Conservation (phyloP, 2,113 vertebrate genomes). For the Chloropsis hardwickii region DNA sequence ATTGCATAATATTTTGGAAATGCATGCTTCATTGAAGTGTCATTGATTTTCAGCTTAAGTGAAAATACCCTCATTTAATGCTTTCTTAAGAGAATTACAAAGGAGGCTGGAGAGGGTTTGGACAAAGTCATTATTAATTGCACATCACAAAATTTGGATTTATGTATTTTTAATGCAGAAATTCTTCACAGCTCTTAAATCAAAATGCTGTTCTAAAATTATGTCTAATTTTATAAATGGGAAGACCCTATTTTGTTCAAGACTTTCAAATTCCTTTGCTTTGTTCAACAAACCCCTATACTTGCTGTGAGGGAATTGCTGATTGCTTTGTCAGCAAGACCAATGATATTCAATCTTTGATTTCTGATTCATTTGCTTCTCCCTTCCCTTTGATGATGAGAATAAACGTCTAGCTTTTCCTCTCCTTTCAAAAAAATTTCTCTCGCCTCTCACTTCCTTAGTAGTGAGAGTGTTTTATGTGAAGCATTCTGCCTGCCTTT, state of each 20-base stretch:
- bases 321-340: slow-evolving; percentile 66
- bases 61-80: slow-evolving; percentile 73
- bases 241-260: slow-evolving; percentile 43
- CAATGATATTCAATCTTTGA: slow-evolving; percentile 64
- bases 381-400: slow-evolving; percentile 58
- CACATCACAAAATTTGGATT: slow-evolving; percentile 70
- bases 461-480: slow-evolving; percentile 20
- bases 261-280: slow-evolving; percentile 54
- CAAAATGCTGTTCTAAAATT: slow-evolving; percentile 64
- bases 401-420: slow-evolving; percentile 31
- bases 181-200: slow-evolving; percentile 59
- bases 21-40: slow-evolving; percentile 70
- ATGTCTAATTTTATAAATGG: slow-evolving; percentile 57
- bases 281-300: slow-evolving; percentile 37
- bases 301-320: slow-evolving; percentile 39
- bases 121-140: slow-evolving; percentile 75
- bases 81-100: slow-evolving; percentile 73
- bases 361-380: slow-evolving; percentile 62
- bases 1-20: slow-evolving; percentile 68
- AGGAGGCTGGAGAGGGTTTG: slow-evolving; percentile 63
- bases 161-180: slow-evolving; percentile 69
- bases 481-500: slow-evolving; percentile 17
- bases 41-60: slow-evolving; percentile 78
- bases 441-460: slow-evolving; percentile 40
- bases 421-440: slow-evolving; percentile 48